phyloP scores from a whole-genome alignment of 2,888 invertebrate genomes.

The Troides oblongomaculatus region DNA sequence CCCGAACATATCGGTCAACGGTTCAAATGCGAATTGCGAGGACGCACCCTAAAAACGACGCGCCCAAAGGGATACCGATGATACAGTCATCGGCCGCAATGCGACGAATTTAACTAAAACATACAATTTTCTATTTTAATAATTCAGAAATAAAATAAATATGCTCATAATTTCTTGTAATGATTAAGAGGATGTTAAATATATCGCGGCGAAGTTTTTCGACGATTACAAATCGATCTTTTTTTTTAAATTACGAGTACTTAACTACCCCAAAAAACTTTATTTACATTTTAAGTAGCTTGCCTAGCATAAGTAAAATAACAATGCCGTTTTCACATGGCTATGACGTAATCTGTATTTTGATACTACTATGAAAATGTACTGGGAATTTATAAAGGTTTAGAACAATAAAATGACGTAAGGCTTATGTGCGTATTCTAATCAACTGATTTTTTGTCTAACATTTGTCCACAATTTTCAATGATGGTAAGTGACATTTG shows the following conservation, averaged over 20 bases:
- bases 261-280: too few relatives aligned
- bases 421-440: background rate
- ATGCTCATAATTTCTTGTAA: too few relatives aligned
- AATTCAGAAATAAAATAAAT: too few relatives aligned
- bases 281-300: background rate
- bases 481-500: too few relatives aligned
- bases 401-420: conserved; percentile 36
- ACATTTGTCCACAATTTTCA: too few relatives aligned
- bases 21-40: conserved; percentile 65
- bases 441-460: too few relatives aligned
- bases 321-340: conserved; percentile 21
- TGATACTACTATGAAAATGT: conserved; percentile 32
- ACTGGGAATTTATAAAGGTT: conserved; percentile 42
- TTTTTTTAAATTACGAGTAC: too few relatives aligned
- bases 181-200: too few relatives aligned
- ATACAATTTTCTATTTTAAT: background rate
- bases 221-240: too few relatives aligned
- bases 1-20: conserved; percentile 69
- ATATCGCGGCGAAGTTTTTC: too few relatives aligned
- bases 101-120: conserved; percentile 50
- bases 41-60: conserved; percentile 71
- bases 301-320: background rate
- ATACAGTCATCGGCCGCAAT: conserved; percentile 70
- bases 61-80: conserved; percentile 55
- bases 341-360: conserved; percentile 57